Evolutionary conservation across 2,797 vertebrate species (phyloP), one percentile per base, ranked within the genome.

Genomic region (Todus mexicanus): DNA sequence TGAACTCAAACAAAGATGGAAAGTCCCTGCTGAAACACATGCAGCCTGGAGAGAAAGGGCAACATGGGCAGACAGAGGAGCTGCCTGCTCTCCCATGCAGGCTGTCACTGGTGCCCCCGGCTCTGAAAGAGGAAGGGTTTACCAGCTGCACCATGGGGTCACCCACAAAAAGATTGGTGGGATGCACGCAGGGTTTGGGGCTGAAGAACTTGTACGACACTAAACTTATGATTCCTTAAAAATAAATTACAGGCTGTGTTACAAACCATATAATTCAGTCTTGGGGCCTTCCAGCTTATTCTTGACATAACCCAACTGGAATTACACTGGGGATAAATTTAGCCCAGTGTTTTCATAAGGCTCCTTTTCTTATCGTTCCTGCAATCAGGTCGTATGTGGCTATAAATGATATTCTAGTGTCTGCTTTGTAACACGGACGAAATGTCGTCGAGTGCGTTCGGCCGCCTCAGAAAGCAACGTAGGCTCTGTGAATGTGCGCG

Each of bases 231-330:
- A 88, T 79, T 81, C 66, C 60, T 91, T 88, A 66, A 86, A 92
- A 93, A 89, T 54, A 86, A 92, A 91, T 89, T 79, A 75, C 31
- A 53, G 43, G 23, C 78, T 50, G 29, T 3, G 21, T 50, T 84
- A 81, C 71, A 78, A 66, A 85, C 63, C 26, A 8, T 85, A 15
- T 29, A 76, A 91, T 47, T 90, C 79, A 50, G 70, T 17, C 72
- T 83, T 60, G 60, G 81, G 84, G 73, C 69, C 53, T 54, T 54
- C 71, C 73, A 84, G 79, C 68, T 84, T 84, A 54, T 82, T 84
- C 94, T 83, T 93, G 84, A 74, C 61, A 84, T 74, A 91, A 90
- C 69, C 84, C 76, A 81, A 88, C n/a, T 87, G 79, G 91, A 84
- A 93, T 88, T 60, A 66, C 51, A 66, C 37, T 1, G 18, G 40